Base-by-base conservation (phyloP, 1,140 invertebrate species). In the Phenacoccus solenopsis region DNA sequence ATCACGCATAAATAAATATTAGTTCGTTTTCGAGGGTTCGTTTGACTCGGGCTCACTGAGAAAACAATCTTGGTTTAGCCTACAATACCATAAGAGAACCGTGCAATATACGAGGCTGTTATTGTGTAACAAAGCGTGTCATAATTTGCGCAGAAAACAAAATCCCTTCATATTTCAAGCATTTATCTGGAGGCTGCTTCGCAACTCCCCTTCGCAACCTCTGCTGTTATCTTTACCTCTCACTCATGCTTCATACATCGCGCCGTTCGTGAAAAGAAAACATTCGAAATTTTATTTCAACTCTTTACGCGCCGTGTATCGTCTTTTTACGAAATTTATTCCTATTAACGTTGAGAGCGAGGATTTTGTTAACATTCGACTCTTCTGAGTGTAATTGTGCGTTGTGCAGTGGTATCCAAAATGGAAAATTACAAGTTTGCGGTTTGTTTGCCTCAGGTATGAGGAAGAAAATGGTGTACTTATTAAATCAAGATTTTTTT, bases 301-400 rank as follows among this genome's bases (percentile, higher is more conserved):
- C 38, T 49, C 38, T 49, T 16, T 49, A n/a, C n/a, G n/a, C 30
- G 5, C 30, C 30, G 20, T n/a, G 38, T 49, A 49, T 49, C 38
- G 38, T 49, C 38, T 49, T 49, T 49, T 49, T 49, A 49, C 12
- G 12, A 49, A 49, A 49, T 49, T 49, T 49, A 49, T 49, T 49
- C 38, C 12, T 49, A 49, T 49, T 49, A 49, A n/a, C 38, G 38
- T 49, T 49, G 38, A n/a, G 12, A n/a, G n/a, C n/a, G n/a, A 49
- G 38, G 38, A 49, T 49, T 49, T 49, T n/a, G 38, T 49, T 49
- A 49, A 49, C 38, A 49, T 49, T n/a, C 38, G 38, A 49, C 38
- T 49, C 20, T 49, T 49, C 38, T 32, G n/a, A n/a, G n/a, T n/a
- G n/a, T n/a, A n/a, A n/a, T n/a, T n/a, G n/a, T n/a, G n/a, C n/a